A percentile compares a stretch with the other conserved stretches of the same genome.
Evolutionary conservation across 2,888 invertebrate genomes (phyloP).

Genomic region (Leptogaster cylindrica): DNA sequence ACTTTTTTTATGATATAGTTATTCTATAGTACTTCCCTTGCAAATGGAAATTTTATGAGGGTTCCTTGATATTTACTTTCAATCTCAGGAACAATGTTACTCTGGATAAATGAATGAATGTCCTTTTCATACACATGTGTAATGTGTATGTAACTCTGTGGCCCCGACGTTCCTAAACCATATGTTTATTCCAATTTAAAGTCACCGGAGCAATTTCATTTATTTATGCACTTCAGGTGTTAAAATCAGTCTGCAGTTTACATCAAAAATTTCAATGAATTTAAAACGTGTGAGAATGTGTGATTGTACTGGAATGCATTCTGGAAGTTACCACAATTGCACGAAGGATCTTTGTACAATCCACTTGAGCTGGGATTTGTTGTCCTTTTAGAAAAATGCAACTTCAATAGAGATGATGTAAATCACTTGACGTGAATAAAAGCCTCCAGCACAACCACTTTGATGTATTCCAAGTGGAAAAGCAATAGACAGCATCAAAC

Average conservation of each 20-base stretch:
- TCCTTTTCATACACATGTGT: too few species aligned
- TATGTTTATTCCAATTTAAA: too few species aligned
- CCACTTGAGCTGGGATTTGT: not conserved
- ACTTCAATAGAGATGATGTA: conserved; percentile 8
- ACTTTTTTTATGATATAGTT: conserved; percentile 1
- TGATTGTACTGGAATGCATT: not conserved
- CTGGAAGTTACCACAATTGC: not conserved
- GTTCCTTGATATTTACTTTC: conserved; percentile 18
- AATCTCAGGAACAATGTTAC: conserved; percentile 16
- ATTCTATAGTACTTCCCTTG: conserved; percentile 15
- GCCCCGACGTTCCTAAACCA: too few species aligned
- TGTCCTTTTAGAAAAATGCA: conserved; percentile 9
- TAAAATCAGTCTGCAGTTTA: too few species aligned
- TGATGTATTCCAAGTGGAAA: conserved; percentile 20
- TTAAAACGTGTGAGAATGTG: not conserved
- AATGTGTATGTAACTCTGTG: too few species aligned
- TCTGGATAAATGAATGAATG: not conserved
- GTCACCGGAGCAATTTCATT: too few species aligned
- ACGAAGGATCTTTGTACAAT: not conserved
- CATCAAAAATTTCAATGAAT: not conserved
- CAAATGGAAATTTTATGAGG: conserved; percentile 38
- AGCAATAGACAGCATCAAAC: conserved; percentile 26
- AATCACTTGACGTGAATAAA: conserved; percentile 10
- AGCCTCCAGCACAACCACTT: not conserved
- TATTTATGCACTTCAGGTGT: not conserved